Conservation (phyloP, 2,888 invertebrate genomes). For the Nipponacmea schrenckii region DNA sequence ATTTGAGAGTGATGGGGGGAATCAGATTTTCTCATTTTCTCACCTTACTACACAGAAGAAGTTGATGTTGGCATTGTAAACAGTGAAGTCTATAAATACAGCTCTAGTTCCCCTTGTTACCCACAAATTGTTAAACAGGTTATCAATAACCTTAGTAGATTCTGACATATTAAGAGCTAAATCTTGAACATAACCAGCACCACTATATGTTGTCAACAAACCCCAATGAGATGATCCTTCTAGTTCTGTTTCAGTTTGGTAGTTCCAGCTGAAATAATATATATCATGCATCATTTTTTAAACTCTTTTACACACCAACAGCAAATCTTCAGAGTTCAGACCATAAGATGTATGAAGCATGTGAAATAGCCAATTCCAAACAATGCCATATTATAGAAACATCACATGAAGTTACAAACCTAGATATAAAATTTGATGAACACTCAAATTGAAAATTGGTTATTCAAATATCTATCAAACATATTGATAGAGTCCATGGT, state of each 20-base stretch:
- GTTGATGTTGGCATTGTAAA: conserved; percentile 81
- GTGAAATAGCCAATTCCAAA: not conserved
- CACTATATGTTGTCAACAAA: conserved; percentile 64
- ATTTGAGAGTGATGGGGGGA: not conserved
- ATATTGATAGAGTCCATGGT: too few relatives aligned
- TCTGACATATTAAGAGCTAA: conserved; percentile 68
- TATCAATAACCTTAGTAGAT: conserved; percentile 69
- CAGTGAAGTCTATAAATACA: conserved; percentile 78
- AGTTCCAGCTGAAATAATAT: conserved; percentile 61
- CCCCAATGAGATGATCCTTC: conserved; percentile 63
- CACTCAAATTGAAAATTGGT: too few relatives aligned
- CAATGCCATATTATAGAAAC: not conserved
- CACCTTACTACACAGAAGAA: conserved; percentile 77
- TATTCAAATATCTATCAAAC: too few relatives aligned
- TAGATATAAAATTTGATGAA: not conserved
- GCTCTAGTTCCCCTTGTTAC: conserved; percentile 77
- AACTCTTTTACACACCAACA: not conserved
- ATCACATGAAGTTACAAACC: not conserved
- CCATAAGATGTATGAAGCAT: not conserved
- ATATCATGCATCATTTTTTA: not conserved
- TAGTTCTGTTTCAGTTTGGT: conserved; percentile 55
- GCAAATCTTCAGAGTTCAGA: not conserved
- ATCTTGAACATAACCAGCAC: conserved; percentile 70
- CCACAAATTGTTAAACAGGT: conserved; percentile 75
- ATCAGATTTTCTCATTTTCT: conserved; percentile 30